Percentiles rank a stretch among this genome's conserved stretches.
Conservation (phyloP, 1,140 invertebrate species). For the Diachasma alloeum region DNA sequence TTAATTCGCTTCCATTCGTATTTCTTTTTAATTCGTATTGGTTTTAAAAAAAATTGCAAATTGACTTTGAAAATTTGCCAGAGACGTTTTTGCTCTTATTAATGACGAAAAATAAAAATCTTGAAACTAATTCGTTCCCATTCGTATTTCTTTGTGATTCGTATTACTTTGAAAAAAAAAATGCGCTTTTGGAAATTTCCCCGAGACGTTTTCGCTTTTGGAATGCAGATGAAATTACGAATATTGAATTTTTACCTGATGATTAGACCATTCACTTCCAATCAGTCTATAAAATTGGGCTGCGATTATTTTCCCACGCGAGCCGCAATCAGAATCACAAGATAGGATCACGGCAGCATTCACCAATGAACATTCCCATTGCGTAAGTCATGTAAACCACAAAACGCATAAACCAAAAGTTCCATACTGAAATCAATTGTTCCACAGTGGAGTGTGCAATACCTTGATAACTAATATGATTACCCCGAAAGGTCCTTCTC, state of each 20-base stretch:
- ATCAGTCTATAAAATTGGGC: not conserved
- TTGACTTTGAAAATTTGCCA: too few species aligned
- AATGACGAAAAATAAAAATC: too few species aligned
- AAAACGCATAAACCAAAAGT: constrained; percentile 32
- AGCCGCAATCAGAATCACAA: constrained; percentile 24
- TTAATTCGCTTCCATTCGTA: too few species aligned
- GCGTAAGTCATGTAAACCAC: constrained; percentile 24
- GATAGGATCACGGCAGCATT: not conserved
- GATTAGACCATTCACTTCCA: not conserved
- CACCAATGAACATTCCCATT: constrained; percentile 33
- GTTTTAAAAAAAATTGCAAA: too few species aligned
- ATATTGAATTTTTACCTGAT: not conserved
- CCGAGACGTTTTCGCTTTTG: too few species aligned
- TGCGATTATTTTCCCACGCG: constrained; percentile 26
- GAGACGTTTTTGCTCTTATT: too few species aligned
- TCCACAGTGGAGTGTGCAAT: not conserved
- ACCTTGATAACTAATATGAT: constrained; percentile 14
- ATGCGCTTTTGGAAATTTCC: too few species aligned
- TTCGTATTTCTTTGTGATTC: too few species aligned
- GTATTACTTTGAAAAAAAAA: too few species aligned
- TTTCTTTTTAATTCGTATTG: too few species aligned
- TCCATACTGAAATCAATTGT: constrained; percentile 11
- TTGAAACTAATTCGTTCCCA: too few species aligned
- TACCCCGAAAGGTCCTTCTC: constrained; percentile 4
- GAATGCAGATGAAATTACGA: not conserved